These are phyloP conservation scores for Antechinus flavipes DNA, from an alignment of 2,113 vertebrate species.

Conservation along the genomic window DNA sequence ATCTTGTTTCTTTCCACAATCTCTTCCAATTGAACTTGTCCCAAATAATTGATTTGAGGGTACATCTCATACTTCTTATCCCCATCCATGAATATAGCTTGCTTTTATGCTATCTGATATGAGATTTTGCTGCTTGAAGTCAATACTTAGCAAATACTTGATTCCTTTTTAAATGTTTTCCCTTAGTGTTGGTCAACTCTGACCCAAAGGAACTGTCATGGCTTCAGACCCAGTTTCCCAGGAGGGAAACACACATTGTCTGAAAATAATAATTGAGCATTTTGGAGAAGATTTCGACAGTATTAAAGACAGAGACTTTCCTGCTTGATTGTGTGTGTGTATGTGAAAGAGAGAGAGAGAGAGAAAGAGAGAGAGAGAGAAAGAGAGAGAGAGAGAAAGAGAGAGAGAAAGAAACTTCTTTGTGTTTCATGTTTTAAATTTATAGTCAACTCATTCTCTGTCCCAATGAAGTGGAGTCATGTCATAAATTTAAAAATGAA, in stretches of 20 bases:
- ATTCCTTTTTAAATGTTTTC: background rate
- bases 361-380: too few species aligned
- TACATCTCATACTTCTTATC: background rate
- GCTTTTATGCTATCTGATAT: background rate
- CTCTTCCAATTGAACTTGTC: background rate
- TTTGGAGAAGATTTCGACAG: background rate
- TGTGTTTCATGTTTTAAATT: background rate
- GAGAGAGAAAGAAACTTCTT: background rate
- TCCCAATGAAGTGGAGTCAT: background rate
- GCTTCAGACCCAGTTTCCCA: background rate
- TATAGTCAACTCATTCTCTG: background rate
- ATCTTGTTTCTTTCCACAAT: background rate
- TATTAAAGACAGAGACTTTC: background rate
- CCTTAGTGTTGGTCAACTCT: background rate
- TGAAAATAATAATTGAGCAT: background rate
- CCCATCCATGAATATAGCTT: background rate
- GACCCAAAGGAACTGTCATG: background rate
- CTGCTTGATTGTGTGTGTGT: background rate
- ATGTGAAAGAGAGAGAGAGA: background rate
- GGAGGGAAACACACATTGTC: background rate
- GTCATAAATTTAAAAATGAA: background rate
- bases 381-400: too few species aligned
- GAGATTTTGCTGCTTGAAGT: background rate
- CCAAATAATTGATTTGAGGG: background rate
- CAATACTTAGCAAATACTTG: background rate